These are phyloP conservation scores for Natator depressus DNA, from an alignment of 2,113 vertebrate genomes.

Conservation along the genomic window DNA sequence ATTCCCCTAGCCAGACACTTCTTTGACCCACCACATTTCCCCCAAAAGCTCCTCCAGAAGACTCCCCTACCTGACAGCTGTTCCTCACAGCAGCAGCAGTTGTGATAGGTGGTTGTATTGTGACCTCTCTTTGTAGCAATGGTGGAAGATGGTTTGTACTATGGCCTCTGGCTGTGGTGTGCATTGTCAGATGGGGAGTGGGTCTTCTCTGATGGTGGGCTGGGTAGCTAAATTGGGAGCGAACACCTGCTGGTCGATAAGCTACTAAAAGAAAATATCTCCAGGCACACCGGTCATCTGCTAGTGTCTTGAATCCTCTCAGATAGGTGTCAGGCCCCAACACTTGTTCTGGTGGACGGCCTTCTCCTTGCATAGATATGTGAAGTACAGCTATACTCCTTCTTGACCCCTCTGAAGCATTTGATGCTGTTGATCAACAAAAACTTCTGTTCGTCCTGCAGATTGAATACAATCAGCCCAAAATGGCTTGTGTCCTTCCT, in stretches of 20 bases:
- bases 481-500: neutral
- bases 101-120: rapidly evolving
- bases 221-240: neutral
- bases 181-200: neutral
- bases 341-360: neutral
- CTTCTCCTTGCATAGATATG: neutral
- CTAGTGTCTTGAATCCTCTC: neutral
- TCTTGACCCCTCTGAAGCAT: neutral
- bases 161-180: neutral
- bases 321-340: neutral
- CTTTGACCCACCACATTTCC: neutral
- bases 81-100: neutral
- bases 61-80: neutral
- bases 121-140: neutral
- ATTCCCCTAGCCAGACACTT: neutral
- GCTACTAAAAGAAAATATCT: neutral
- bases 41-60: neutral
- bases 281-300: neutral
- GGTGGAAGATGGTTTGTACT: neutral
- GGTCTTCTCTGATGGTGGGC: neutral
- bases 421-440: neutral
- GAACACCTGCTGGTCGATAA: neutral
- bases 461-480: neutral
- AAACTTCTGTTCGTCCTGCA: neutral
- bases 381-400: neutral